A percentile compares a stretch with the other conserved stretches of the same genome.
Evolutionary conservation across 37 sponge, comb jelly and placozoan species (phyloP).

Genomic region (Haliclona indistincta): DNA sequence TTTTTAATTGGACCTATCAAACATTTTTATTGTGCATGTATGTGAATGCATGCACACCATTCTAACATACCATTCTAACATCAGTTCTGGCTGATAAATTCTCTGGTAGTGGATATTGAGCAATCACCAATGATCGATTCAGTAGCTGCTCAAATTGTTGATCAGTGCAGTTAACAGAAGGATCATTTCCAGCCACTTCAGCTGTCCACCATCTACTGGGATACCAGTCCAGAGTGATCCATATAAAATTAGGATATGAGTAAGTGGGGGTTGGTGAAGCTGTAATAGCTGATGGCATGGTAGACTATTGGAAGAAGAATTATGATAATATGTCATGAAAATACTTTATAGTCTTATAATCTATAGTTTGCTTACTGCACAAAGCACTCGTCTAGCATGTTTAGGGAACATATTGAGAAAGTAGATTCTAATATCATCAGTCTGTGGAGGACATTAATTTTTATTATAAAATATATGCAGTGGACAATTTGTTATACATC

Average conservation of each 20-base stretch:
- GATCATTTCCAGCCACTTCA: neutral
- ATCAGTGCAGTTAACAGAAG: slow-evolving; percentile 18
- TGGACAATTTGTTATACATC: no score
- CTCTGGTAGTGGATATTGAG: neutral
- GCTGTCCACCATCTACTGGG: slow-evolving; percentile 42
- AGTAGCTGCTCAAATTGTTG: slow-evolving; percentile 19
- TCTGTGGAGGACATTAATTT: neutral
- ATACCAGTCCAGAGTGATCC: slow-evolving; percentile 60
- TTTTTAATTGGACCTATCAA: neutral
- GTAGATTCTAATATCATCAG: slow-evolving; percentile 33
- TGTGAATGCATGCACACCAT: neutral
- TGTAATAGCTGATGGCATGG: no score
- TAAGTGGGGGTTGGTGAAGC: neutral
- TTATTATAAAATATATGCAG: neutral
- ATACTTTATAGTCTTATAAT: no score
- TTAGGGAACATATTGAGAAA: slow-evolving; percentile 53
- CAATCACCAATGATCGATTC: neutral
- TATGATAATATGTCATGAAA: no score
- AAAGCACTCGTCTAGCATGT: slow-evolving; percentile 53
- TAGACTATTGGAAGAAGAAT: no score
- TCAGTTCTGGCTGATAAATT: slow-evolving; percentile 25
- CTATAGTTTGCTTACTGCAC: slow-evolving; percentile 55
- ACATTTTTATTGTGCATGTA: neutral
- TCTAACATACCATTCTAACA: slow-evolving; percentile 31
- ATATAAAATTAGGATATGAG: slow-evolving; percentile 18